Base-by-base conservation (phyloP, 1,140 invertebrate species). In the Sinonovacula constricta region DNA sequence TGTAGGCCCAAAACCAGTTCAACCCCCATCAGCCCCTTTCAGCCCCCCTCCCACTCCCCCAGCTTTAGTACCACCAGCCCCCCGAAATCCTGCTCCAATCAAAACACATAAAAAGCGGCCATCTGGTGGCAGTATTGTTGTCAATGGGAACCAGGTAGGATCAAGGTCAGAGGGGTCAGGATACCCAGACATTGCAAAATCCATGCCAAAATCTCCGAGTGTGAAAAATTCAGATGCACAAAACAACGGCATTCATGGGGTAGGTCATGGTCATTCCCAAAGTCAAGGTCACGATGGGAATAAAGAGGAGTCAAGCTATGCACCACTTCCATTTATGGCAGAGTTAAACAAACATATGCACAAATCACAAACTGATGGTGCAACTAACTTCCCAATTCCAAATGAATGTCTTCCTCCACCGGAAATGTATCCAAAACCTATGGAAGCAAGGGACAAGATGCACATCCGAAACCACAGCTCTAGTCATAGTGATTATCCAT, bases 271-370 rank as follows among this genome's bases (percentile, higher is more conserved):
- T 67, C 3, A 74, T 66, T 31, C 72, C 66, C 53, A 68, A 77
- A 56, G 51, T 49, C 39, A 63, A 24, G 28, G 33, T 72, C 49
- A 63, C n/a, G 26, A 14, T 30, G 30, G 18, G n/a, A 56, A 28
- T 69, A n/a, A n/a, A n/a, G 69, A 62, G 31, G 59, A 72, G 15
- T 49, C 30, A 24, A 74, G 60, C 54, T 77, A 68, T 68, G 54
- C 67, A 60, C 31, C 79, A 62, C 66, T 82, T 62, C 78, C 81
- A 57, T 86, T 83, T 62, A 76, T 83, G 74, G 81, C 62, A 39
- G 83, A 83, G 63, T 62, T 84, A 36, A 74, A 60, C 59, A 54
- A 62, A 54, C 74, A 66, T 78, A 77, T 71, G 72, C 72, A 45
- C 45, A 31, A n/a, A 79, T 51, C 70, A 15, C 66, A 60, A 56